Percentiles rank a stretch among this genome's conserved stretches.
phyloP scores from a whole-genome alignment of 1,140 invertebrate genomes.

The Drosophila pseudoobscura region DNA sequence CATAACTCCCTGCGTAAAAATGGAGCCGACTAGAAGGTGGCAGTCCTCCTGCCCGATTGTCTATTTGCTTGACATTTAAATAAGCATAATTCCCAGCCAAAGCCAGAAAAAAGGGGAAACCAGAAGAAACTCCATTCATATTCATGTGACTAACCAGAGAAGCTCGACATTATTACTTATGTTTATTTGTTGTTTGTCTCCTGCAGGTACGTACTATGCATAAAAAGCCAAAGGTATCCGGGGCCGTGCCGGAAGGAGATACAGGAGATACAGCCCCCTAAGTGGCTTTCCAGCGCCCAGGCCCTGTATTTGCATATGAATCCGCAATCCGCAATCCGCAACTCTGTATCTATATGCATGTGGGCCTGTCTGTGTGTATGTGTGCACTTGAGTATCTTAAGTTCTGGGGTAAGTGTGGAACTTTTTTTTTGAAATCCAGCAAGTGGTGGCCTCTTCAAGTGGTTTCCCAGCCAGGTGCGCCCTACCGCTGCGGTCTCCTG shows the following conservation, averaged over 20 bases:
- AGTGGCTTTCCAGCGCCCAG: slow-evolving; percentile 32
- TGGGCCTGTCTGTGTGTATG: slow-evolving; percentile 34
- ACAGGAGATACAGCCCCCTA: slow-evolving; percentile 35
- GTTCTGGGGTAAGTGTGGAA: slow-evolving; percentile 72
- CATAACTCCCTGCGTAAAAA: slow-evolving; percentile 29
- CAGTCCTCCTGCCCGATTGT: slow-evolving; percentile 3
- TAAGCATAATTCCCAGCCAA: slow-evolving; percentile 61
- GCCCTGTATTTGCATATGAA: slow-evolving; percentile 48
- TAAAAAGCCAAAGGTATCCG: slow-evolving; percentile 29
- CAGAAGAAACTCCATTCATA: slow-evolving; percentile 55
- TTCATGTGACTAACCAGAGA: slow-evolving; percentile 64
- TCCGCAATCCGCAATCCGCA: slow-evolving; percentile 22
- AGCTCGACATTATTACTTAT: slow-evolving; percentile 71
- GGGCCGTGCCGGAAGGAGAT: slow-evolving; percentile 4
- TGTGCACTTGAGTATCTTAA: slow-evolving; percentile 72
- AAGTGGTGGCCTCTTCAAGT: slow-evolving; percentile 59
- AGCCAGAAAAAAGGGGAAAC: slow-evolving; percentile 4
- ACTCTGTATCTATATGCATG: slow-evolving; percentile 39
- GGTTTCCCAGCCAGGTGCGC: slow-evolving; percentile 26
- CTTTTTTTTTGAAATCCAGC: slow-evolving; percentile 64
- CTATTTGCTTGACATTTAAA: slow-evolving; percentile 80
- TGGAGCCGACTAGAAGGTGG: too few species aligned
- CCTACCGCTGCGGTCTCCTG: slow-evolving; percentile 15
- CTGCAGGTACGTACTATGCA: slow-evolving; percentile 60
- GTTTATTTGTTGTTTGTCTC: slow-evolving; percentile 64